These are phyloP conservation scores for Drosophila mercatorum DNA, from an alignment of 2,888 invertebrate species.

Conservation along the genomic window DNA sequence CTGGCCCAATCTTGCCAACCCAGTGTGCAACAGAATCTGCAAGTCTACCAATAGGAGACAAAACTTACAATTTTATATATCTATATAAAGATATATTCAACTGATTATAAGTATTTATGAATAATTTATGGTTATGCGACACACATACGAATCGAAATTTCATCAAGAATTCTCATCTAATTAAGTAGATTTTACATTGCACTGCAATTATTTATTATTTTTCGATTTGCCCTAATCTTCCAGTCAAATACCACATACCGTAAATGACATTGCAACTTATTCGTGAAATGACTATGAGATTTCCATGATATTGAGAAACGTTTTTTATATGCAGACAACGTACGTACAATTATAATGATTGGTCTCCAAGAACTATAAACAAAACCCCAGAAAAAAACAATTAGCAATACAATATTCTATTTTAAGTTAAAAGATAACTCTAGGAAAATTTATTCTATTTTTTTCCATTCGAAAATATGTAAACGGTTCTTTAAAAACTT, in stretches of 20 bases:
- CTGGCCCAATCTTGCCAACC: conserved; percentile 13
- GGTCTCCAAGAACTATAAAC: background rate
- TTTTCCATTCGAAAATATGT: background rate
- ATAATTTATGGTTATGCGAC: conserved; percentile 18
- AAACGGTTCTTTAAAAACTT: background rate
- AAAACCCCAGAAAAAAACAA: background rate
- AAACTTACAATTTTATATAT: conserved; percentile 13
- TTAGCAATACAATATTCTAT: background rate
- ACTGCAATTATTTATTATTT: conserved; percentile 58
- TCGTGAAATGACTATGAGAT: conserved; percentile 19
- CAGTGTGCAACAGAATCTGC: conserved; percentile 32
- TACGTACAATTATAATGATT: background rate
- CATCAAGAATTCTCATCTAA: conserved; percentile 34
- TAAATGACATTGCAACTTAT: conserved; percentile 28
- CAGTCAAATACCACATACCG: conserved; percentile 15
- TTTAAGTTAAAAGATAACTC: background rate
- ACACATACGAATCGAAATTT: conserved; percentile 26
- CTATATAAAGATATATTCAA: conserved; percentile 6
- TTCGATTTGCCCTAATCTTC: background rate
- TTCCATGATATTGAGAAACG: conserved; percentile 6
- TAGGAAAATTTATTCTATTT: conserved; percentile 2
- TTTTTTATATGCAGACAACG: background rate
- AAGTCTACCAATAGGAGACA: conserved; percentile 11
- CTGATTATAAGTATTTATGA: conserved; percentile 42
- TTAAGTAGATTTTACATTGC: conserved; percentile 37